Percentiles rank a stretch among this genome's conserved stretches.
Evolutionary conservation across 2,888 invertebrate species (phyloP).

Genomic region (Chrysotoxum bicinctum): DNA sequence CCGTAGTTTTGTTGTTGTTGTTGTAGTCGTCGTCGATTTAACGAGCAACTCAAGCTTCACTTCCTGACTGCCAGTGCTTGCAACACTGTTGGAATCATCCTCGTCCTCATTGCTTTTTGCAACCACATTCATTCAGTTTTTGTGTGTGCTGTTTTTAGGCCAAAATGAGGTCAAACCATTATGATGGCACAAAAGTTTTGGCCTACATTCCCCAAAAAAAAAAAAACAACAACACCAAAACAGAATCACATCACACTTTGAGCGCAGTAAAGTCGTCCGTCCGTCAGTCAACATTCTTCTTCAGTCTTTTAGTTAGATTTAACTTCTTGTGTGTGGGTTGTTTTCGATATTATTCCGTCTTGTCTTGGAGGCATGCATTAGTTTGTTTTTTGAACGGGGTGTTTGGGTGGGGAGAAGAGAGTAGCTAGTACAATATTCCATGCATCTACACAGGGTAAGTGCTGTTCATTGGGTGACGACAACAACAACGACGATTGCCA

Average conservation of each 20-base stretch:
- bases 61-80: conserved; percentile 52
- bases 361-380: conserved; percentile 37
- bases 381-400: background rate
- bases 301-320: conserved; percentile 22
- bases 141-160: conserved; percentile 26
- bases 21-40: background rate
- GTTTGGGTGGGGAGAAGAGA: background rate
- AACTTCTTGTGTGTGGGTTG: conserved; percentile 31
- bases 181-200: conserved; percentile 65
- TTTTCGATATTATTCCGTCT: conserved; percentile 35
- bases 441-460: conserved; percentile 37
- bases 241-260: conserved; percentile 26
- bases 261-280: conserved; percentile 29
- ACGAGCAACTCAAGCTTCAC: conserved; percentile 58
- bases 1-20: background rate
- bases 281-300: conserved; percentile 56
- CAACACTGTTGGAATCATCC: conserved; percentile 31
- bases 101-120: conserved; percentile 27
- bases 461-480: conserved; percentile 45
- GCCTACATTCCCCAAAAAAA: conserved; percentile 52
- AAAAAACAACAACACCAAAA: background rate
- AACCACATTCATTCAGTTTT: conserved; percentile 44
- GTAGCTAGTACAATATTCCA: background rate
- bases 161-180: conserved; percentile 65
- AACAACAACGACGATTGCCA: conserved; percentile 42